These are phyloP conservation scores for Mycalesis mineus DNA, from an alignment of 2,888 invertebrate species.

Conservation along the genomic window DNA sequence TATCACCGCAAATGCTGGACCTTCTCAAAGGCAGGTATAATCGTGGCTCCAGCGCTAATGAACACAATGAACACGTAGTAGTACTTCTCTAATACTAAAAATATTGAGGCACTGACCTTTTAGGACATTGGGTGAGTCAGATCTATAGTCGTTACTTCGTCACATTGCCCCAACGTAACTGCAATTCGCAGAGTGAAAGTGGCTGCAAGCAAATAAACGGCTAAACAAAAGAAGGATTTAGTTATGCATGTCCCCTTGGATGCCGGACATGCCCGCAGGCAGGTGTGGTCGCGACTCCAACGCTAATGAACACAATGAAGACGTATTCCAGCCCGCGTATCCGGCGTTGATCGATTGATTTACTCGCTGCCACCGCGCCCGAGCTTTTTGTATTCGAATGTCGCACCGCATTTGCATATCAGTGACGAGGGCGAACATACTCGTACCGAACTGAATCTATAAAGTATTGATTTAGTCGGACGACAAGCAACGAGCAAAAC, in stretches of 20 bases:
- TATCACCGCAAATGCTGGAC: conserved; percentile 48
- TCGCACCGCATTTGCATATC: conserved; percentile 74
- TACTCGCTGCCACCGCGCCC: conserved; percentile 76
- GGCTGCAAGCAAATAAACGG: conserved; percentile 18
- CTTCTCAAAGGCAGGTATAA: no score
- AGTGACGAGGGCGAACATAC: conserved; percentile 65
- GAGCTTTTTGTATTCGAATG: conserved; percentile 78
- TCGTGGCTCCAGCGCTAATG: no score
- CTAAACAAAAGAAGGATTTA: conserved; percentile 24
- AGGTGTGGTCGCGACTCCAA: conserved; percentile 63
- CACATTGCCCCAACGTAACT: not conserved
- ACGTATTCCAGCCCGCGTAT: conserved; percentile 73
- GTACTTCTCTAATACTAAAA: no score
- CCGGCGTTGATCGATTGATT: conserved; percentile 79
- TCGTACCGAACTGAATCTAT: conserved; percentile 32
- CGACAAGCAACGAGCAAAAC: not conserved
- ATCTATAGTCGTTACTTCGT: no score
- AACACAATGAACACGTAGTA: no score
- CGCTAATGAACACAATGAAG: conserved; percentile 79
- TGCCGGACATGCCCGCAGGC: conserved; percentile 59
- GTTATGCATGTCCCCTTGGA: conserved; percentile 34
- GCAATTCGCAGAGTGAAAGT: conserved; percentile 16
- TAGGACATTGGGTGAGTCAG: no score
- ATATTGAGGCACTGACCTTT: no score
- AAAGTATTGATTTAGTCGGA: not conserved